Percentiles rank a stretch among this genome's conserved stretches.
Conservation (phyloP, 2,797 vertebrate genomes). For the Coccyzus lansbergi region DNA sequence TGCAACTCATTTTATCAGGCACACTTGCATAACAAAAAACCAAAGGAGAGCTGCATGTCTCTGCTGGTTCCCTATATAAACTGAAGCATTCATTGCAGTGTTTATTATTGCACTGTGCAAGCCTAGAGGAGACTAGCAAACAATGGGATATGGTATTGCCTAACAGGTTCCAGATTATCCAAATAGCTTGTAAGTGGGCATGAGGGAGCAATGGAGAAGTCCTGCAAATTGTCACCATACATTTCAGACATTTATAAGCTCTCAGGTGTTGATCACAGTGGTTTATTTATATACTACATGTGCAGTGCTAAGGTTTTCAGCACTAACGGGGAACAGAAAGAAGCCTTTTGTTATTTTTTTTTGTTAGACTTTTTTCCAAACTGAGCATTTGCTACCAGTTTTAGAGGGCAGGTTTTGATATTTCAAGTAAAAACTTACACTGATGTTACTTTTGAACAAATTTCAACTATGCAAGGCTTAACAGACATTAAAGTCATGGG, state of each 20-base stretch:
- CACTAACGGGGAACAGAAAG: slow-evolving; percentile 8
- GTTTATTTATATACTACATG: slow-evolving; percentile 35
- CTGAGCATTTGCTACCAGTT: background rate
- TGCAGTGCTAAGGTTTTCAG: background rate
- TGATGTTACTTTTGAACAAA: background rate
- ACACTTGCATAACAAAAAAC: background rate
- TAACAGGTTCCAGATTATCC: slow-evolving; percentile 58
- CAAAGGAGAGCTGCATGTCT: fast-evolving
- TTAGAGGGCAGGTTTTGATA: background rate
- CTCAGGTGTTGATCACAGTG: slow-evolving; percentile 52
- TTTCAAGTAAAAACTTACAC: background rate
- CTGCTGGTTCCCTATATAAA: background rate
- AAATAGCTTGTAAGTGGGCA: slow-evolving; percentile 44
- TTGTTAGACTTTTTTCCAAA: background rate
- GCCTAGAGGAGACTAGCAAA: background rate
- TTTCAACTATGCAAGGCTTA: background rate
- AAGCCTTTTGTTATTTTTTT: background rate
- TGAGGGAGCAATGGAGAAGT: slow-evolving; percentile 45
- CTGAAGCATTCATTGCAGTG: background rate
- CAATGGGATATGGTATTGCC: slow-evolving; percentile 5
- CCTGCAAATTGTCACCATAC: slow-evolving; percentile 65
- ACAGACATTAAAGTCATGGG: background rate
- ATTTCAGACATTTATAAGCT: slow-evolving; percentile 56
- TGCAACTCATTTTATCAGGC: background rate
- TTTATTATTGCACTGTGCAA: background rate